phyloP scores from a whole-genome alignment of 2,888 invertebrate species.

The Aplocera efformata region DNA sequence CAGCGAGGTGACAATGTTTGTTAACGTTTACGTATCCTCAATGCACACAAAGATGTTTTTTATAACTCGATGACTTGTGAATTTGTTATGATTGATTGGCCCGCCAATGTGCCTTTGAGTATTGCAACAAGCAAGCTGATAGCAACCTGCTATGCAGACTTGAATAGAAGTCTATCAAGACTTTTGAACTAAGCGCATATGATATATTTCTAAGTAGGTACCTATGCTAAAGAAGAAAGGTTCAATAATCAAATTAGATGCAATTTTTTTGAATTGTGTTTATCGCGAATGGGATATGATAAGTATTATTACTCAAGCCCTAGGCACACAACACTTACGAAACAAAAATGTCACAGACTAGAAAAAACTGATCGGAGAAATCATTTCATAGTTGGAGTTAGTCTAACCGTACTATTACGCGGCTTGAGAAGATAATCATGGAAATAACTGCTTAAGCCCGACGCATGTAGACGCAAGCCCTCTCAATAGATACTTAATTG shows the following conservation, averaged over 20 bases:
- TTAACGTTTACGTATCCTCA: slow-evolving; percentile 67
- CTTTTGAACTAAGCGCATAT: slow-evolving; percentile 16
- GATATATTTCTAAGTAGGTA: too few relatives aligned
- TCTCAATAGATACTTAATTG: slow-evolving; percentile 74
- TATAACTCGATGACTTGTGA: slow-evolving; percentile 78
- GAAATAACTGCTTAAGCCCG: slow-evolving; percentile 57
- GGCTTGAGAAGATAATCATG: slow-evolving; percentile 64
- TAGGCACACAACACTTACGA: too few relatives aligned
- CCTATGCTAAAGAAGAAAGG: too few relatives aligned
- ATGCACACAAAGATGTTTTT: slow-evolving; percentile 68
- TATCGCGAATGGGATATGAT: too few relatives aligned
- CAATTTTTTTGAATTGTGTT: too few relatives aligned
- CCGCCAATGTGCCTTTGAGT: slow-evolving; percentile 37
- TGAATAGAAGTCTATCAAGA: slow-evolving; percentile 28
- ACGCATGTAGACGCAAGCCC: slow-evolving; percentile 51
- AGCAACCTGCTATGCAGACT: slow-evolving; percentile 45
- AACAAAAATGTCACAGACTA: slow-evolving; percentile 20
- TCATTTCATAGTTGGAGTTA: slow-evolving; percentile 49
- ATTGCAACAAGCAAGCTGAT: slow-evolving; percentile 47
- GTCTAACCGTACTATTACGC: slow-evolving; percentile 45
- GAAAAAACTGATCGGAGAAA: slow-evolving; percentile 53
- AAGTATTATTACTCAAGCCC: too few relatives aligned
- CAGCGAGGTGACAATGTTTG: slow-evolving; percentile 76
- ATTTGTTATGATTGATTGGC: slow-evolving; percentile 76
- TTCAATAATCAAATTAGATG: too few relatives aligned